Evolutionary conservation across 35 echinoderm and acorn worm genomes (phyloP), one percentile per base, ranked within the genome.

Genomic region (Holothuria glaberrima): DNA sequence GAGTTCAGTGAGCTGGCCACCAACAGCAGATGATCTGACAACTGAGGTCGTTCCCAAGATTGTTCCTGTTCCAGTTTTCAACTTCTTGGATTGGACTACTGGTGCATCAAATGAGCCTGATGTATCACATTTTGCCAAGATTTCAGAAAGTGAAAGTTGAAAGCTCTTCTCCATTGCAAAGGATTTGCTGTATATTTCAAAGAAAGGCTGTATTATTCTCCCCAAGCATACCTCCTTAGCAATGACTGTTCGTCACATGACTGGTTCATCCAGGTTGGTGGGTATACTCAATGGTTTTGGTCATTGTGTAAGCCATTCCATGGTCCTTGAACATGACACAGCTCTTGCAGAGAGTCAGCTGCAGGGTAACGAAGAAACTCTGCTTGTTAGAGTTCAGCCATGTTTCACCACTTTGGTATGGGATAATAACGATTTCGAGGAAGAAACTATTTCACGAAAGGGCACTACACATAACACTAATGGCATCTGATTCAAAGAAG

Each of bases 401-500:
- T 71, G 44, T 16, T 88, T 82, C 31, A 93, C 75, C 34, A 97
- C 88, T 9, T 80, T 93, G 9, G 89, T 93, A 0, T 97, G 86
- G 86, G 94, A 93, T 52, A 96, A 96, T 50, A 97, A 93, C 38
- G 91, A 97, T 30, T 97, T 97, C 28, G 94, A 89, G 2, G 94
- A 97, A 36, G 90, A 92, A 86, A 97, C 92, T 4, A 1, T 94
- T 13, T 83, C 78, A 5, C 92, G 95, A 16, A 97, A 92, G 58
- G 89, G 86, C 17, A 92, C 92, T 27, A 94, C 95, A 21, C 95
- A 97, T 59, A 97, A 97, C 36, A 97, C 92, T 17, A 97, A 97
- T 86, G 92, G 95, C 0, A 97, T 97, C 31, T 89, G 29, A 44
- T 97, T 30, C 94, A 97, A n/a, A 59, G 21, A 45, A 48, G 28